Conservation (phyloP, 30 jellyfish, hydroid and myxozoan species). For the Turritopsis rubra region DNA sequence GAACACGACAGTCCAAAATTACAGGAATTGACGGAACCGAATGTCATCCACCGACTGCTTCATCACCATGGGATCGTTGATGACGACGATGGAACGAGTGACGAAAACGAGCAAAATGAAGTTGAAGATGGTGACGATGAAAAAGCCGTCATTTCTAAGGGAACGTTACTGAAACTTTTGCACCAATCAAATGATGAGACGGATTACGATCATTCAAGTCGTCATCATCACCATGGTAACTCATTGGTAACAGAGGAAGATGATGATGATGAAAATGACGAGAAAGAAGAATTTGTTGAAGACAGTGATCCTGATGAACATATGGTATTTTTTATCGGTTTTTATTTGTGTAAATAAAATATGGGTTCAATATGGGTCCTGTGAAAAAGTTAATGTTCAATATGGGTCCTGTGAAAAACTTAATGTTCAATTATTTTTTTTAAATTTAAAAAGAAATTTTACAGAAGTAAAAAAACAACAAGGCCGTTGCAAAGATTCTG, state of each 20-base stretch:
- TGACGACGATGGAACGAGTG: neutral
- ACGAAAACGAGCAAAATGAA: constrained; percentile 3
- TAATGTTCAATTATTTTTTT: no score
- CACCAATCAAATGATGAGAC: neutral
- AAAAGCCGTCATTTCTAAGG: constrained; percentile 17
- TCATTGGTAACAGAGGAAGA: neutral
- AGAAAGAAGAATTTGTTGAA: neutral
- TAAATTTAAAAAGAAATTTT: no score
- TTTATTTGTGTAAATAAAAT: neutral
- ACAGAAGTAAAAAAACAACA: no score
- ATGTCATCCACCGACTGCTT: neutral
- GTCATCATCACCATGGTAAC: constrained; percentile 8
- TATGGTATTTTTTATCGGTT: neutral
- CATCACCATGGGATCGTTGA: neutral
- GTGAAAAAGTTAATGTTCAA: no score
- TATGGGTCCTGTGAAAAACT: no score
- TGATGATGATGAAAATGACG: constrained; percentile 16
- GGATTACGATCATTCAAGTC: neutral
- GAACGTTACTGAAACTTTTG: neutral
- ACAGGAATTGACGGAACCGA: neutral
- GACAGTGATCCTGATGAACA: constrained; percentile 1
- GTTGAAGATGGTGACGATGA: constrained; percentile 22
- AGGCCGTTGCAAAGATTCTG: no score
- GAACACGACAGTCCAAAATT: neutral
- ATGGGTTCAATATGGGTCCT: neutral